phyloP scores from a whole-genome alignment of 2,888 invertebrate genomes.

The Sesia apiformis region DNA sequence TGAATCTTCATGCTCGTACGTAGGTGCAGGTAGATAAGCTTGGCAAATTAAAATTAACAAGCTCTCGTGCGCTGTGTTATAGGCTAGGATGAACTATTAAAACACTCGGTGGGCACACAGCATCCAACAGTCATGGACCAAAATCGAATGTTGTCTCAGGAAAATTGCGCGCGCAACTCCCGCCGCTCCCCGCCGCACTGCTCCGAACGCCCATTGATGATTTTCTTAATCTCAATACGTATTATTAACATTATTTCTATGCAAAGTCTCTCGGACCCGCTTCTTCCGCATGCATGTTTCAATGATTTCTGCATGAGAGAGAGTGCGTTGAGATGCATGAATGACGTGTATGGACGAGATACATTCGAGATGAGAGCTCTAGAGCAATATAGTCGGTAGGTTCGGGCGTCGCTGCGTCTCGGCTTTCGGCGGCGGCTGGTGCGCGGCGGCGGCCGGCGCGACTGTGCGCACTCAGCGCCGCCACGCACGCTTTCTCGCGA shows the following conservation, averaged over 20 bases:
- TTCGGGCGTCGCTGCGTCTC: constrained; percentile 73
- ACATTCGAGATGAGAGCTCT: constrained; percentile 29
- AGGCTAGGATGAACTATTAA: constrained; percentile 69
- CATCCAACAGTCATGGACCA: constrained; percentile 74
- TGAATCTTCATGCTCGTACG: no score
- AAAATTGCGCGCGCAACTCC: constrained; percentile 62
- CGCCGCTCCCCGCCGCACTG: constrained; percentile 44
- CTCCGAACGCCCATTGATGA: constrained; percentile 68
- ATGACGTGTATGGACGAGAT: constrained; percentile 4
- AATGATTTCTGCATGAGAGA: background rate
- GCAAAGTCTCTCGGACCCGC: constrained; percentile 12
- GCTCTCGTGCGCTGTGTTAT: constrained; percentile 36
- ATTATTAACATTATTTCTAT: constrained; percentile 43
- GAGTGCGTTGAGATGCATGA: background rate
- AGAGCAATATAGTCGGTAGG: constrained; percentile 53
- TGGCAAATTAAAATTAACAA: constrained; percentile 26
- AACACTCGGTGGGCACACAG: constrained; percentile 63
- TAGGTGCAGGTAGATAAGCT: background rate
- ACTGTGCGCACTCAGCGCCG: constrained; percentile 56
- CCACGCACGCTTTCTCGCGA: constrained; percentile 53
- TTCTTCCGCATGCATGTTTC: background rate
- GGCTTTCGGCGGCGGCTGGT: constrained; percentile 53
- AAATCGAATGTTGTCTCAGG: constrained; percentile 72
- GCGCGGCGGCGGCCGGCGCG: constrained; percentile 16
- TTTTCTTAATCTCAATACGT: constrained; percentile 61